Conservation (phyloP, 2,888 invertebrate species). For the Acronicta aceris region DNA sequence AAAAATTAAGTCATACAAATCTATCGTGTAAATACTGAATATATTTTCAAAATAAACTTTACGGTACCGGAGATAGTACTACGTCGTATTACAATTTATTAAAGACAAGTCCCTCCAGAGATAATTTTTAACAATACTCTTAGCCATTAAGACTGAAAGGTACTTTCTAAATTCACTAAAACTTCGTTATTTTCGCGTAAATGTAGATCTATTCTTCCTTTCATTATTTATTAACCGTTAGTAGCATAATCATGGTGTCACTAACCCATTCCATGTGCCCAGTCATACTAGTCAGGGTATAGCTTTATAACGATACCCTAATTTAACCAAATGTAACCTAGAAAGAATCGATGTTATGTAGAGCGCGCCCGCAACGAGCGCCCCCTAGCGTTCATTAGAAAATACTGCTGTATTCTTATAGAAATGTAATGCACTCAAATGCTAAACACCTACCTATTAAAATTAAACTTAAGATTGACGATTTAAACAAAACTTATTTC, state of each 20-base stretch:
- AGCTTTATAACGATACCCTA: slow-evolving; percentile 72
- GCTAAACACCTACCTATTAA: slow-evolving; percentile 64
- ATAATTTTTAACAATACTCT: slow-evolving; percentile 82
- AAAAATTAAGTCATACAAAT: slow-evolving; percentile 62
- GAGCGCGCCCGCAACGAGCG: slow-evolving; percentile 41
- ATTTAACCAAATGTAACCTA: slow-evolving; percentile 64
- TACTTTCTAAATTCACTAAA: slow-evolving; percentile 73
- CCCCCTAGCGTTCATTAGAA: slow-evolving; percentile 63
- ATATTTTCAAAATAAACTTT: slow-evolving; percentile 78
- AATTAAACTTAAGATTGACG: slow-evolving; percentile 72
- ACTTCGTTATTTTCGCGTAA: slow-evolving; percentile 60
- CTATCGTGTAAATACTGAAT: slow-evolving; percentile 74
- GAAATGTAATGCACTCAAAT: slow-evolving; percentile 67
- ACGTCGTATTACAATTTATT: slow-evolving; percentile 77
- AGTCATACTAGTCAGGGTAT: slow-evolving; percentile 84
- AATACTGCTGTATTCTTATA: slow-evolving; percentile 68
- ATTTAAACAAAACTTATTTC: slow-evolving; percentile 76
- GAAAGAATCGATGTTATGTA: slow-evolving; percentile 61
- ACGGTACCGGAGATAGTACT: slow-evolving; percentile 74
- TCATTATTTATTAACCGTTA: slow-evolving; percentile 62
- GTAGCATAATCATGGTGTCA: slow-evolving; percentile 70
- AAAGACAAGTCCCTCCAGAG: slow-evolving; percentile 85
- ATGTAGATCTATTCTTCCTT: slow-evolving; percentile 50
- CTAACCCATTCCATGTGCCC: slow-evolving; percentile 84
- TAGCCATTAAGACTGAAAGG: slow-evolving; percentile 87